phyloP scores from a whole-genome alignment of 2,797 vertebrate genomes.

The Erpetoichthys calabaricus region DNA sequence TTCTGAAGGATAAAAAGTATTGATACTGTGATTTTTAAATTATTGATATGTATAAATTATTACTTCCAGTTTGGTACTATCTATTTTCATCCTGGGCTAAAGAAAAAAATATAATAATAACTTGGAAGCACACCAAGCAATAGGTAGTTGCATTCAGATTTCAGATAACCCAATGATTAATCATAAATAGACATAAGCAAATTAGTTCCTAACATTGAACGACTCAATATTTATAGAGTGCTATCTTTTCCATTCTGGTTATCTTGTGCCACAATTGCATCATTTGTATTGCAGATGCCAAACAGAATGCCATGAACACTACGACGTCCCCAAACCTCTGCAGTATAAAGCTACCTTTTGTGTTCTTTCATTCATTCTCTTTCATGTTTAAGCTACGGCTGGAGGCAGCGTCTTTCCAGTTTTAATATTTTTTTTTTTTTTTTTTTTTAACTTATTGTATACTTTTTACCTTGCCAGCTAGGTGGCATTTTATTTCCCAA shows the following conservation, averaged over 20 bases:
- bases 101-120: constrained; percentile 28
- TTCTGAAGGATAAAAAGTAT: constrained; percentile 46
- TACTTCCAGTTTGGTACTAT: constrained; percentile 40
- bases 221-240: constrained; percentile 7
- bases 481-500: constrained; percentile 37
- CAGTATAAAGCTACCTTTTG: constrained; percentile 24
- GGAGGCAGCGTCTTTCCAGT: constrained; percentile 15
- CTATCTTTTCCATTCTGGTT: constrained; percentile 24
- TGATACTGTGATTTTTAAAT: constrained; percentile 59
- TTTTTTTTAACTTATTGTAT: constrained; percentile 29
- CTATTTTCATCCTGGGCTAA: constrained; percentile 40
- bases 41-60: constrained; percentile 39
- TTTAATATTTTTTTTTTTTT: background rate
- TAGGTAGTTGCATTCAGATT: constrained; percentile 23
- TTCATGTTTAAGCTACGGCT: constrained; percentile 7
- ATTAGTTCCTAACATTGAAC: constrained; percentile 9
- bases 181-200: constrained; percentile 18
- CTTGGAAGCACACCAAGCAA: constrained; percentile 17
- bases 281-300: constrained; percentile 41
- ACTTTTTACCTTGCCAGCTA: constrained; percentile 37
- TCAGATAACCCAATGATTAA: constrained; percentile 22
- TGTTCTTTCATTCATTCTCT: constrained; percentile 21
- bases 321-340: constrained; percentile 35
- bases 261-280: constrained; percentile 29
- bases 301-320: constrained; percentile 49